Percentiles rank a stretch among this genome's conserved stretches.
These are phyloP conservation scores for Anhinga rufa DNA, from an alignment of 2,113 vertebrate genomes.

Conservation along the genomic window DNA sequence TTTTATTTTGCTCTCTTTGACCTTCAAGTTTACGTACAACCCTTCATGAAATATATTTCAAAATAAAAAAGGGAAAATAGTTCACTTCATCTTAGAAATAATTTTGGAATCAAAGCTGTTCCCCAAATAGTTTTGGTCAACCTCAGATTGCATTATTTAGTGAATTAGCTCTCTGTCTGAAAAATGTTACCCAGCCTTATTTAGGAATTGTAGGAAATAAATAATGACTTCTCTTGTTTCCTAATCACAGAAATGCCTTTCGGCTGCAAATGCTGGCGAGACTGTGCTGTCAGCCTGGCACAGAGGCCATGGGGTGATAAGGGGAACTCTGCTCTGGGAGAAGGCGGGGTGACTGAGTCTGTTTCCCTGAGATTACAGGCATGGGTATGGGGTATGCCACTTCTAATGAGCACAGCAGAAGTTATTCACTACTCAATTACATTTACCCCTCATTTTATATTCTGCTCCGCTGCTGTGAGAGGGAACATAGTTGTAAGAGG, in stretches of 20 bases:
- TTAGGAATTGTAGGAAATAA: not conserved
- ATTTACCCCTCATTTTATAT: not conserved
- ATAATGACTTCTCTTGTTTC: not conserved
- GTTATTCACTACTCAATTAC: not conserved
- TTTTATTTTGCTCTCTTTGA: not conserved
- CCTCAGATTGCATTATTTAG: not conserved
- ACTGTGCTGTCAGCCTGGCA: not conserved
- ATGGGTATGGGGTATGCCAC: not conserved
- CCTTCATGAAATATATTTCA: not conserved
- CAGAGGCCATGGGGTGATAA: not conserved
- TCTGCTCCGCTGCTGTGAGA: not conserved
- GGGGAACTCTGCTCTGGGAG: not conserved
- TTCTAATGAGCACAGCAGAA: not conserved
- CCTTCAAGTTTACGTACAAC: not conserved
- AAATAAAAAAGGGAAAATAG: not conserved
- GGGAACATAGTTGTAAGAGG: not conserved
- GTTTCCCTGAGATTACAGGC: accelerated
- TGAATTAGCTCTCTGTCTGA: not conserved
- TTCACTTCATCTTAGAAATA: not conserved
- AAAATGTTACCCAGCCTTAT: not conserved
- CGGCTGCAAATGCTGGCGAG: not conserved
- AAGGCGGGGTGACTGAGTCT: not conserved
- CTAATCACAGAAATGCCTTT: not conserved
- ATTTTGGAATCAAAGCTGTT: not conserved
- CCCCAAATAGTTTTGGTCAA: constrained; percentile 4